phyloP scores from a whole-genome alignment of 2,797 vertebrate genomes.

The Diceros bicornis region DNA sequence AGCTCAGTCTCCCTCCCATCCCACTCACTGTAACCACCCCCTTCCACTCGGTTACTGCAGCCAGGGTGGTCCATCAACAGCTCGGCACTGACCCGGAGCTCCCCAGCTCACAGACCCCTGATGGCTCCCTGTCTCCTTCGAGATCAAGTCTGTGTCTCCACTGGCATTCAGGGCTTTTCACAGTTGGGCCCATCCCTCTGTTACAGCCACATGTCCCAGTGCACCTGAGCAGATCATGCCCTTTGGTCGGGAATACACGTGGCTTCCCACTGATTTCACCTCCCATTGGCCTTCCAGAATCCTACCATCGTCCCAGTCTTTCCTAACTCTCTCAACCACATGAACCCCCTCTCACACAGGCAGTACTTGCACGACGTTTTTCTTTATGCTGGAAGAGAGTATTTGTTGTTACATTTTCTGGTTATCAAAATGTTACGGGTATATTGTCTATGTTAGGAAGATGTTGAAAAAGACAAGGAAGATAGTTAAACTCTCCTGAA shows the following conservation, averaged over 20 bases:
- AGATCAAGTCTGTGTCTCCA: not conserved
- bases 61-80: not conserved
- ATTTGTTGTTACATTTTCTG: not conserved
- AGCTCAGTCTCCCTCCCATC: not conserved
- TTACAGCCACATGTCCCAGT: not conserved
- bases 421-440: not conserved
- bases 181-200: no score
- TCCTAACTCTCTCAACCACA: not conserved
- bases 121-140: not conserved
- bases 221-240: no score
- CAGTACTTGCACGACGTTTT: not conserved
- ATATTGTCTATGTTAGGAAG: not conserved
- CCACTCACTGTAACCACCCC: not conserved
- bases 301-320: not conserved
- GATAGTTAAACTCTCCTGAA: not conserved
- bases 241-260: not conserved
- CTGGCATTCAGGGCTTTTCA: not conserved
- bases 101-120: not conserved
- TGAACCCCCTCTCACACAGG: rapidly evolving
- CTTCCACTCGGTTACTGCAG: not conserved
- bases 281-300: not conserved
- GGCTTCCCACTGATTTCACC: not conserved
- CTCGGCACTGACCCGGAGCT: not conserved
- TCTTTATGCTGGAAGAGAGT: not conserved
- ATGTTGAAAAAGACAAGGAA: not conserved